A percentile compares a stretch with the other conserved stretches of the same genome.
Evolutionary conservation across 2,797 vertebrate species (phyloP).

Genomic region (Gallinago stenura): DNA sequence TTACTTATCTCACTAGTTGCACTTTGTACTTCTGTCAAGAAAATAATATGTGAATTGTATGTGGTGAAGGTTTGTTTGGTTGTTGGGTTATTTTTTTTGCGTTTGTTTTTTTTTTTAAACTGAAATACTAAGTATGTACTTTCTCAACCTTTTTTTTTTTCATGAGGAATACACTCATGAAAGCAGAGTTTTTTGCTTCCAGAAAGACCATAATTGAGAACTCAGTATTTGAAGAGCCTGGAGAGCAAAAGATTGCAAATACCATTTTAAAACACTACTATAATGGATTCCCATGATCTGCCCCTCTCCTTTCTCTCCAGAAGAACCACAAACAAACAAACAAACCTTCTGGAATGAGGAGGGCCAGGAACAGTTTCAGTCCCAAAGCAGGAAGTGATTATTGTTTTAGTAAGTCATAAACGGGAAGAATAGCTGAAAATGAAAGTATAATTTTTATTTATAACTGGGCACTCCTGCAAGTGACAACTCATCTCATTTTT

Average conservation of each 20-base stretch:
- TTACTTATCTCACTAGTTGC: not conserved
- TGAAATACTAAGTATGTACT: not conserved
- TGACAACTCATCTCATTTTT: not conserved
- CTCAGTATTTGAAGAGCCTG: not conserved
- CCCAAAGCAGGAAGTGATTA: constrained; percentile 10
- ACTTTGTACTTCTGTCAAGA: not conserved
- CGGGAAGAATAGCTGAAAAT: constrained; percentile 31
- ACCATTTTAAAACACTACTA: not conserved
- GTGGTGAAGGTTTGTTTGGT: not conserved
- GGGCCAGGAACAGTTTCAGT: constrained; percentile 21
- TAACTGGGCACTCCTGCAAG: not conserved
- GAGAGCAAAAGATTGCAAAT: not conserved
- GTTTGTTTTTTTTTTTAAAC: not conserved
- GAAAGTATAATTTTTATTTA: constrained; percentile 7
- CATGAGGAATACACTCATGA: not conserved
- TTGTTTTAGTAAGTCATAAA: constrained; percentile 43
- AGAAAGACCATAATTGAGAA: not conserved
- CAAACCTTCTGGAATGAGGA: not conserved
- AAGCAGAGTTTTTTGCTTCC: not conserved
- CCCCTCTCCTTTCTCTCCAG: not conserved
- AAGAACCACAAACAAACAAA: not conserved
- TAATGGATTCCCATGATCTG: not conserved
- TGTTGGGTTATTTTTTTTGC: not conserved
- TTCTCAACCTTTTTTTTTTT: not conserved
- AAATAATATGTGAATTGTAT: not conserved